Evolutionary conservation across 2,888 invertebrate genomes (phyloP), one percentile per base, ranked within the genome.

Genomic region (Apoda limacodes): DNA sequence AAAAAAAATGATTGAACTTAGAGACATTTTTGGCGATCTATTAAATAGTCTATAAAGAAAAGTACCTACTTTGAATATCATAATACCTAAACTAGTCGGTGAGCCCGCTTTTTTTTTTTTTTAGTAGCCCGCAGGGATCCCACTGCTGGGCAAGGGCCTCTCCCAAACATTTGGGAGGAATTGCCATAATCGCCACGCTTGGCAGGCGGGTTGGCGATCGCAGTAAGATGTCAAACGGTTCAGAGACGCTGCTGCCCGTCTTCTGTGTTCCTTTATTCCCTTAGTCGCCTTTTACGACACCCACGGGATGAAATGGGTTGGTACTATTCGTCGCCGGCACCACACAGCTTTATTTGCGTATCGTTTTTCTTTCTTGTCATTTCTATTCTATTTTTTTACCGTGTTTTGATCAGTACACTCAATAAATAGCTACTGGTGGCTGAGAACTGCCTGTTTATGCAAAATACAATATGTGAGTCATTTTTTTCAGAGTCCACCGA

Each of bases 161-260:
- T n/a, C n/a, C n/a, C n/a, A n/a, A n/a, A n/a, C 28, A 33, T 33
- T 33, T 33, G 33, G 33, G 33, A 33, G 28, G 28, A n/a, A n/a
- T n/a, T n/a, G n/a, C n/a, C n/a, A n/a, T n/a, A n/a, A n/a, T n/a
- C n/a, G n/a, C n/a, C n/a, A n/a, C n/a, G n/a, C n/a, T n/a, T n/a
- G n/a, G n/a, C n/a, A n/a, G n/a, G n/a, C n/a, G n/a, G n/a, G n/a
- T n/a, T n/a, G n/a, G n/a, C n/a, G n/a, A n/a, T n/a, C n/a, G n/a
- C n/a, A n/a, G n/a, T n/a, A n/a, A n/a, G 29, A 28, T 37, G 33
- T 37, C 36, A 37, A 37, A 37, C 36, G 36, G 36, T 37, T 37
- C 36, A 37, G 36, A 37, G 36, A 37, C 36, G 36, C 36, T 37
- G 36, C 36, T 37, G 36, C 36, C 36, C 36, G 36, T 32, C 32